Base-by-base conservation (phyloP, 2,888 invertebrate species). In the Habroteleia sp. region DNA sequence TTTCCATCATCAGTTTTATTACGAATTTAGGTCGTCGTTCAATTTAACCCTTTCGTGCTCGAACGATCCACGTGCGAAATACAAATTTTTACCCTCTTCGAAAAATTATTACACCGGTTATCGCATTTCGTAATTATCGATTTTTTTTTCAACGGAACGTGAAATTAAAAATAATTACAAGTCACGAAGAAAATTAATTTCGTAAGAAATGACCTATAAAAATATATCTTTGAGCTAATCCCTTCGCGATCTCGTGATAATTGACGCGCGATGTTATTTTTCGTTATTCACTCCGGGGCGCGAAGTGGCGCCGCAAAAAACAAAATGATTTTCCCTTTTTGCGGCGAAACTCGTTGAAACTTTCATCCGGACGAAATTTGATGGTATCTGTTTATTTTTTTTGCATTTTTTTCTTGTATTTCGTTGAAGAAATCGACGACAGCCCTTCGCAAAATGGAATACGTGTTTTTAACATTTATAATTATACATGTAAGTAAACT, bases 21-120 rank as follows among this genome's bases (percentile, higher is more conserved):
- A 39, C 58, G 50, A 60, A 65, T 73, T 65, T 66, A 63, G 73
- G 65, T 73, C 73, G 73, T 50, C 60, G 39, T 73, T 65, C 60
- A 66, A 73, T 73, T 66, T 54, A 60, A 73, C 58, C 65, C 65
- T 66, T 60, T 56, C 60, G 65, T 60, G 58, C 56, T 48, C 41
- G 46, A 33, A 37, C 56, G 41, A 63, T 25, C 63, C 56, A 71
- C 46, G 71, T 63, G 58, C 35, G 31, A 72, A 58, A 72, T 58
- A 54, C 37, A 58, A 58, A 46, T 54, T 52, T 44, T 42, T 16
- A 3, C 29, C 16, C 16, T 20, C 8, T 14, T 39, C 14, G 7
- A 42, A 44, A 37, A 54, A 29, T 10, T 14, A n/a, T 23, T 7
- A 6, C 8, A 7, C 11, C 33, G 6, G 33, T 20, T 29, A 29